Evolutionary conservation across 2,797 vertebrate genomes (phyloP).

Genomic region (Lutjanus argentimaculatus): DNA sequence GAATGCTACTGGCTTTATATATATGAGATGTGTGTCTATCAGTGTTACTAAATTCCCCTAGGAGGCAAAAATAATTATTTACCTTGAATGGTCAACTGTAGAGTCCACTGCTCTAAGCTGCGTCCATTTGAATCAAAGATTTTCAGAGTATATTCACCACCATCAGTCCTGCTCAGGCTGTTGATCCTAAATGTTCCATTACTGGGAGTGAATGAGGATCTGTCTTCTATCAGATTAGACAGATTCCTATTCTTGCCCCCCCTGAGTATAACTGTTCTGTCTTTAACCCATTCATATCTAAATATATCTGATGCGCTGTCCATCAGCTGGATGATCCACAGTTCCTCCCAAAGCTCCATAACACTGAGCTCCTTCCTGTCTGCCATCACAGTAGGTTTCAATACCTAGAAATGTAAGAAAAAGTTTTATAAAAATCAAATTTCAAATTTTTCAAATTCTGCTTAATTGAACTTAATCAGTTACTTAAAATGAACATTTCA

Average conservation of each 20-base stretch:
- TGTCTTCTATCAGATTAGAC: rapidly evolving
- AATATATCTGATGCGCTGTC: rapidly evolving
- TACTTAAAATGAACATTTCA: too few species aligned
- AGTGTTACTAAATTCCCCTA: not conserved
- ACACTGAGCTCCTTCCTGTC: conserved; percentile 51
- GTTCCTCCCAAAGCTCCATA: conserved; percentile 66
- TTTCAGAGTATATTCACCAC: conserved; percentile 27
- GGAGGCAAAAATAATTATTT: not conserved
- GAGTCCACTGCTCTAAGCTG: rapidly evolving
- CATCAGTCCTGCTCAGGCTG: conserved; percentile 32
- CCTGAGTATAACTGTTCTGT: rapidly evolving
- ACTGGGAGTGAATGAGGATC: conserved; percentile 27
- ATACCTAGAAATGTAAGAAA: conserved; percentile 40
- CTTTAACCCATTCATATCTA: rapidly evolving
- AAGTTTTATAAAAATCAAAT: too few species aligned
- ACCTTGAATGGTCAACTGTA: conserved; percentile 67
- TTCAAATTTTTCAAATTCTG: too few species aligned
- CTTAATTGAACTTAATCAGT: too few species aligned
- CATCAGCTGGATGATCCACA: conserved; percentile 51
- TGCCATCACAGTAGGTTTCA: conserved; percentile 48
- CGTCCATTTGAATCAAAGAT: not conserved
- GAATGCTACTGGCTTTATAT: too few species aligned
- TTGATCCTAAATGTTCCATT: conserved; percentile 55
- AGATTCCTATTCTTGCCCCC: rapidly evolving
- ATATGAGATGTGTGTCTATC: not conserved